These are phyloP conservation scores for Notarius lentiginosus DNA, from an alignment of 2,113 vertebrate species.

Conservation along the genomic window DNA sequence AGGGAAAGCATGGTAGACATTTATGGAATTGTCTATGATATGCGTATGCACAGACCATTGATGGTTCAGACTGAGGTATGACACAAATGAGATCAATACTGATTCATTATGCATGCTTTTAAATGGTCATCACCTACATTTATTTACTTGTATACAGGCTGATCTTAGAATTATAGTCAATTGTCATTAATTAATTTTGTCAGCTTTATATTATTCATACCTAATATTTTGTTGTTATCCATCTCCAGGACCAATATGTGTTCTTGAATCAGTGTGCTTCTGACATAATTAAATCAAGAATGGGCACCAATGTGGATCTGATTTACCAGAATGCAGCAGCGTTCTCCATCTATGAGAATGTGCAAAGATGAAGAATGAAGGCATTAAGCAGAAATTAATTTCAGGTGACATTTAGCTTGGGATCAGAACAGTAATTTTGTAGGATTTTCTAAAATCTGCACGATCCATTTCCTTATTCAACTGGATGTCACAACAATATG, in stretches of 20 bases:
- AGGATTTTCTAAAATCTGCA: not conserved
- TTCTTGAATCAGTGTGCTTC: constrained; percentile 92
- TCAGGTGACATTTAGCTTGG: not conserved
- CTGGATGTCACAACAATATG: not conserved
- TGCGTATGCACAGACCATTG: constrained; percentile 88
- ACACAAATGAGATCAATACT: not conserved
- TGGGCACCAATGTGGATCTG: constrained; percentile 82
- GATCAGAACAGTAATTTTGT: not conserved
- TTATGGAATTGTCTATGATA: constrained; percentile 84
- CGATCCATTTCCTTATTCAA: not conserved
- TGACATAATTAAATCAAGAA: constrained; percentile 88
- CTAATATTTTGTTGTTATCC: constrained; percentile 27
- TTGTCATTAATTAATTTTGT: not conserved
- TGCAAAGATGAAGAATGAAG: constrained; percentile 57
- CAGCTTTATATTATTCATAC: not conserved
- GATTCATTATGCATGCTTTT: not conserved
- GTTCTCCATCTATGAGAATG: constrained; percentile 86
- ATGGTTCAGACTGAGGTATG: constrained; percentile 99
- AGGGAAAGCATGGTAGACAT: constrained; percentile 84
- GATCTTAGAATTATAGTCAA: not conserved
- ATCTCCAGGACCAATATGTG: constrained; percentile 87
- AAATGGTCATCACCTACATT: not conserved
- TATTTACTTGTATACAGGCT: not conserved
- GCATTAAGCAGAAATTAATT: not conserved
- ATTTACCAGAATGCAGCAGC: constrained; percentile 90